phyloP scores from a whole-genome alignment of 2,113 vertebrate genomes.

The Tragelaphus strepsiceros region DNA sequence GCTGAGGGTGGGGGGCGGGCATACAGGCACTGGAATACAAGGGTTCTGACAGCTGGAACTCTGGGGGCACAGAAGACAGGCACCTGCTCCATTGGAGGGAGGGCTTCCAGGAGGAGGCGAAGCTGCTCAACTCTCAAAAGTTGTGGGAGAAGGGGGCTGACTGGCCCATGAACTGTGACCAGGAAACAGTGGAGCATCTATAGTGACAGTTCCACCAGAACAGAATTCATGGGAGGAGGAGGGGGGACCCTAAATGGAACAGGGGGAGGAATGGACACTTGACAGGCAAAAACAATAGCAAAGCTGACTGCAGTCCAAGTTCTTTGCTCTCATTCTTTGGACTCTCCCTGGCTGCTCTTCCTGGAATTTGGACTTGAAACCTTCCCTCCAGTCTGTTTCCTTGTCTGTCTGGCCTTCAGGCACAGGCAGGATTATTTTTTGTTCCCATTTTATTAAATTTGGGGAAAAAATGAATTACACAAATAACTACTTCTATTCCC shows the following conservation, averaged over 20 bases:
- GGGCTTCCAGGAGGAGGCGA: background rate
- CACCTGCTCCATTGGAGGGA: background rate
- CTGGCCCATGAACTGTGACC: background rate
- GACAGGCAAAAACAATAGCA: background rate
- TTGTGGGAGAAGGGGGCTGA: background rate
- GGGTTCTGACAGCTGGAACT: background rate
- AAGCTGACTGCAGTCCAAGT: background rate
- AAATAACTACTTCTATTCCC: background rate
- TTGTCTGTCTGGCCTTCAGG: background rate
- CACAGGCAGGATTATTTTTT: background rate
- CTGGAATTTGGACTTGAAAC: background rate
- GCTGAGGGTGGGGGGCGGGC: rapidly evolving
- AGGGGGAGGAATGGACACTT: background rate
- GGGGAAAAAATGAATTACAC: background rate
- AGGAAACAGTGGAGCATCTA: background rate
- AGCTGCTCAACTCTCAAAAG: background rate
- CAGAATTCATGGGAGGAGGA: background rate
- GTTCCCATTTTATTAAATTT: background rate
- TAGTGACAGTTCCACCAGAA: background rate
- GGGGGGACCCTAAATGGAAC: background rate
- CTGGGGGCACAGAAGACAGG: background rate
- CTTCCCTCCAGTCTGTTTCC: background rate
- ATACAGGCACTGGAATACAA: background rate
- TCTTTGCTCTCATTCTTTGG: background rate
- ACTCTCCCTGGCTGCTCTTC: background rate